Percentiles rank a stretch among this genome's conserved stretches.
Conservation (phyloP, 2,797 vertebrate species). For the Amniataba percoides region DNA sequence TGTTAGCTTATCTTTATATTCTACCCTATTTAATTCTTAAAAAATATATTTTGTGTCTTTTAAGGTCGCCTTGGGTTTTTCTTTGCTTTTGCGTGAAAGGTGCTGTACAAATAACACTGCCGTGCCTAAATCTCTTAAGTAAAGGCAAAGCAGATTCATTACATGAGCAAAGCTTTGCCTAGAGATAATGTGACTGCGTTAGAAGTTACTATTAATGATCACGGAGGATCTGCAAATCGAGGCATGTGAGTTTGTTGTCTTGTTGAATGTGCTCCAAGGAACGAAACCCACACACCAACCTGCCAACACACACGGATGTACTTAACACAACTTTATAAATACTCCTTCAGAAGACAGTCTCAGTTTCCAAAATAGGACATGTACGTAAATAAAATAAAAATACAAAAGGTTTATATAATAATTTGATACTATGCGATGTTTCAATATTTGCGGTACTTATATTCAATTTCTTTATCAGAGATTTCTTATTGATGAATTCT, state of each 20-base stretch:
- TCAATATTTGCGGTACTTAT: slow-evolving; percentile 6
- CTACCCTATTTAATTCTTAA: background rate
- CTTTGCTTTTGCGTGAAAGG: background rate
- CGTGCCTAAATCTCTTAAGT: background rate
- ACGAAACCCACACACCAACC: slow-evolving; percentile 3
- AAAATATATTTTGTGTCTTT: background rate
- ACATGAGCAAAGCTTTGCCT: background rate
- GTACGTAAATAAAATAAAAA: slow-evolving; percentile 7
- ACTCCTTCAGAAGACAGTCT: slow-evolving; percentile 16
- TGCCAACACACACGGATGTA: background rate
- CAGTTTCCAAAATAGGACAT: slow-evolving; percentile 33
- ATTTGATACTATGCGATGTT: slow-evolving; percentile 9
- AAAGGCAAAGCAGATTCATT: background rate
- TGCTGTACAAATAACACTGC: background rate
- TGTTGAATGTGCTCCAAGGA: slow-evolving; percentile 6
- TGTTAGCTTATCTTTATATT: background rate
- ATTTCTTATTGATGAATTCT: slow-evolving; percentile 8
- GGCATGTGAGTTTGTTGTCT: background rate
- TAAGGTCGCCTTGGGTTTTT: background rate
- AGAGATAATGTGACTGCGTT: background rate
- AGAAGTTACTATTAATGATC: background rate
- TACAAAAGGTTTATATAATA: slow-evolving; percentile 5
- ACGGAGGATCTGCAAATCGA: background rate
- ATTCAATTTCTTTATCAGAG: slow-evolving; percentile 10
- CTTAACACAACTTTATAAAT: slow-evolving; percentile 30